phyloP scores from a whole-genome alignment of 1,140 invertebrate species.

The Drosophila mojavensis region DNA sequence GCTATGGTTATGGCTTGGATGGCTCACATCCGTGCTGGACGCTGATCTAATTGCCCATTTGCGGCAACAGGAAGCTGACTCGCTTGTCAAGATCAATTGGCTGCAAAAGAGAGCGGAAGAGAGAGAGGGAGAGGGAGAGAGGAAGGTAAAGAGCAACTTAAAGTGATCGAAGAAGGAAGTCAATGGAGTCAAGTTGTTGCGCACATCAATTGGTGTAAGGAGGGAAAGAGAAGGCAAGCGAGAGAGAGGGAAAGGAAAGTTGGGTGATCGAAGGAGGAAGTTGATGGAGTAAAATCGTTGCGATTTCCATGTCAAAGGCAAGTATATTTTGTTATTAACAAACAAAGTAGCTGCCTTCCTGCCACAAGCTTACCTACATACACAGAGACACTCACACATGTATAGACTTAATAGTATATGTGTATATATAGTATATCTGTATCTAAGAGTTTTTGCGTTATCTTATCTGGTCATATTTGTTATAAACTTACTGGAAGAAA shows the following conservation, averaged over 20 bases:
- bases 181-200: conserved; percentile 12
- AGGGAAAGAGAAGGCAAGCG: too few species aligned
- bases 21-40: conserved; percentile 47
- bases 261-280: conserved; percentile 29
- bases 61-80: conserved; percentile 66
- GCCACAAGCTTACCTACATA: background rate
- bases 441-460: conserved; percentile 57
- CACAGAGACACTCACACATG: background rate
- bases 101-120: conserved; percentile 2
- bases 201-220: conserved; percentile 51
- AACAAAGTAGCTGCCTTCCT: conserved; percentile 36
- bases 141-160: background rate
- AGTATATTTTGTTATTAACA: conserved; percentile 26
- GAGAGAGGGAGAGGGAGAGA: background rate
- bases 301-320: conserved; percentile 19
- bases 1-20: conserved; percentile 9
- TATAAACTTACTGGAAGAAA: conserved; percentile 70
- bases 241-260: background rate
- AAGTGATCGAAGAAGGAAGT: conserved; percentile 31
- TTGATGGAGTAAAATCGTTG: conserved; percentile 23
- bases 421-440: conserved; percentile 33
- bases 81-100: conserved; percentile 61
- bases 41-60: conserved; percentile 72
- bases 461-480: conserved; percentile 78
- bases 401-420: conserved; percentile 10